Evolutionary conservation across 2,888 invertebrate genomes (phyloP), one percentile per base, ranked within the genome.

Genomic region (Nemapogon koenigi): DNA sequence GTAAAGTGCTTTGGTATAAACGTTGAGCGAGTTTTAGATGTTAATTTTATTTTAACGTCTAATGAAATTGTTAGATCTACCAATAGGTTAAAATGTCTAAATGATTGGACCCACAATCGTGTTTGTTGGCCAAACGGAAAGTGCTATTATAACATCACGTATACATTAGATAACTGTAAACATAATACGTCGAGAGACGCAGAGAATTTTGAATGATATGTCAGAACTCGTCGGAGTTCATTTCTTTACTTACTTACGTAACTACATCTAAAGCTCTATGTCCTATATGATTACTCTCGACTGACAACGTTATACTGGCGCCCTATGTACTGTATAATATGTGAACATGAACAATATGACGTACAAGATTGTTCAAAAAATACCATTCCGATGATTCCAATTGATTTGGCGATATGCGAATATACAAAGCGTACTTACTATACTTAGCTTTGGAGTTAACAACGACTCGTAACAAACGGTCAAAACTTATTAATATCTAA

Each of bases 1-100:
- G 78, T 62, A 71, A 72, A 73, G 78, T 73, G 75, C 78, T 78
- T 78, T 78, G 76, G 76, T 78, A 78, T 78, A 73, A 73, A 72
- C 61, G 63, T 76, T 78, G 78, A 78, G 76, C 76, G 75, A 76
- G 71, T 73, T 64, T 61, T 64, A 63, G 59, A 65, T 62, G 65
- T 64, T 63, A 69, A 42, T 56, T 63, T 71, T 72, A 53, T 66
- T 69, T 72, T 71, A 62, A 68, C 69, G 61, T 59, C 70, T 75
- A 75, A 70, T 71, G 68, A 66, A 61, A 72, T 65, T 59, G 62
- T 71, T 72, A 73, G 66, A 70, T 67, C 75, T 73, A 71, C 63
- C 26, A 16, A 30, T 41, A 17, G 58, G 53, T 68, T 68, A 72
- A 70, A 65, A 67, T 55, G 62, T 63, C 71, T 75, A 73, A 68